Evolutionary conservation across 2,113 vertebrate species (phyloP).

Genomic region (Thinocorus orbignyianus): DNA sequence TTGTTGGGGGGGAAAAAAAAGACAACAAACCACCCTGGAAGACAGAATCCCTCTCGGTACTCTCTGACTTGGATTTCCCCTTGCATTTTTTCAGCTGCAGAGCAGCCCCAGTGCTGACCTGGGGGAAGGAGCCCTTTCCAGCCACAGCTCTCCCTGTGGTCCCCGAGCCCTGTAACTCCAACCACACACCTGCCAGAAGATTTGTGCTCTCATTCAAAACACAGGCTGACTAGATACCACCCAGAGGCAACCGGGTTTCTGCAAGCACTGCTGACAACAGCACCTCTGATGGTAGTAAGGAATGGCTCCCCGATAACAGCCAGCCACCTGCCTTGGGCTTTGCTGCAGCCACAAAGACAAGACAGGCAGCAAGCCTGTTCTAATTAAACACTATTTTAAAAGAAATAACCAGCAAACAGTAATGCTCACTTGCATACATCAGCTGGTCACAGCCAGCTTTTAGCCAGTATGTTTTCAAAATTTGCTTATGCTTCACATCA

Average conservation of each 20-base stretch:
- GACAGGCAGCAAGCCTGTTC: background rate
- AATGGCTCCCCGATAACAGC: background rate
- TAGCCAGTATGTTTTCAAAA: background rate
- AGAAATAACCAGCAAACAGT: background rate
- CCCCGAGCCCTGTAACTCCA: background rate
- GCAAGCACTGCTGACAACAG: background rate
- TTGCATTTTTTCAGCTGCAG: background rate
- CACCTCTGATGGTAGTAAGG: background rate
- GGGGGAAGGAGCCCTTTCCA: background rate
- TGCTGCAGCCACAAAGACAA: background rate
- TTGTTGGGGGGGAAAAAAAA: background rate
- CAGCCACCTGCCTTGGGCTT: background rate
- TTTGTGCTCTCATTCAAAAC: background rate
- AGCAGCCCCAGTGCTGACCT: background rate
- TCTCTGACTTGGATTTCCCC: background rate
- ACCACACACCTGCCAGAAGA: background rate
- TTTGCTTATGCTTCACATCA: background rate
- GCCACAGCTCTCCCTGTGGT: background rate
- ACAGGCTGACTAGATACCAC: background rate
- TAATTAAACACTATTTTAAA: background rate
- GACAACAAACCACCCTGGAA: background rate
- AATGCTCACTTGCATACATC: rapidly evolving
- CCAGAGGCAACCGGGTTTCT: rapidly evolving
- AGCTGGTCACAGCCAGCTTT: background rate
- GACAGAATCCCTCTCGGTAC: background rate